A percentile compares a stretch with the other conserved stretches of the same genome.
phyloP scores from a whole-genome alignment of 1,140 invertebrate genomes.

The Argopecten irradians region DNA sequence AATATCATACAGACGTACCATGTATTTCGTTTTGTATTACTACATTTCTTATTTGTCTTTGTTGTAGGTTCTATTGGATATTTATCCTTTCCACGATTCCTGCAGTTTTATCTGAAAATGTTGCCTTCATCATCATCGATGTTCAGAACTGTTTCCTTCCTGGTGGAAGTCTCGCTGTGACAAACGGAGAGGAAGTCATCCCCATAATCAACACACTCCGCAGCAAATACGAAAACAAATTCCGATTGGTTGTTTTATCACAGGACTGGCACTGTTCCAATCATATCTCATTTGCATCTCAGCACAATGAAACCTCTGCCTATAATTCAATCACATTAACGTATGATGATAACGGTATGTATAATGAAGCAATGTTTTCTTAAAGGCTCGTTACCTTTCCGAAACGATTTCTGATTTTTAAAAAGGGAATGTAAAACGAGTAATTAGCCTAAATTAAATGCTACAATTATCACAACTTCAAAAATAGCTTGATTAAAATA shows the following conservation, averaged over 20 bases:
- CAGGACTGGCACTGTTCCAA: slow-evolving; percentile 69
- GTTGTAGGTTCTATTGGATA: neutral
- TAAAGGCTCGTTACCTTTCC: no score
- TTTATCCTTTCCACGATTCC: neutral
- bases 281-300: slow-evolving; percentile 68
- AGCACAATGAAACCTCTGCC: slow-evolving; percentile 45
- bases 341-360: slow-evolving; percentile 56
- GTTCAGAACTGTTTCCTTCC: slow-evolving; percentile 69
- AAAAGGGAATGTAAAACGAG: no score
- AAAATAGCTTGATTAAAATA: no score
- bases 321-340: slow-evolving; percentile 47
- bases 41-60: no score
- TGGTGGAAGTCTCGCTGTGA: slow-evolving; percentile 59
- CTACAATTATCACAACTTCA: no score
- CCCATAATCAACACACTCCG: slow-evolving; percentile 64
- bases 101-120: slow-evolving; percentile 26
- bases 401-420: no score
- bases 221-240: slow-evolving; percentile 42
- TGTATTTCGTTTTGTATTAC: no score
- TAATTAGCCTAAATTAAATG: no score
- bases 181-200: slow-evolving; percentile 56
- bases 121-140: slow-evolving; percentile 65
- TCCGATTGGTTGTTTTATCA: slow-evolving; percentile 62
- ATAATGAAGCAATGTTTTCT: neutral
- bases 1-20: no score